Base-by-base conservation (phyloP, 2,797 vertebrate genomes). In the Moxostoma hubbsi region DNA sequence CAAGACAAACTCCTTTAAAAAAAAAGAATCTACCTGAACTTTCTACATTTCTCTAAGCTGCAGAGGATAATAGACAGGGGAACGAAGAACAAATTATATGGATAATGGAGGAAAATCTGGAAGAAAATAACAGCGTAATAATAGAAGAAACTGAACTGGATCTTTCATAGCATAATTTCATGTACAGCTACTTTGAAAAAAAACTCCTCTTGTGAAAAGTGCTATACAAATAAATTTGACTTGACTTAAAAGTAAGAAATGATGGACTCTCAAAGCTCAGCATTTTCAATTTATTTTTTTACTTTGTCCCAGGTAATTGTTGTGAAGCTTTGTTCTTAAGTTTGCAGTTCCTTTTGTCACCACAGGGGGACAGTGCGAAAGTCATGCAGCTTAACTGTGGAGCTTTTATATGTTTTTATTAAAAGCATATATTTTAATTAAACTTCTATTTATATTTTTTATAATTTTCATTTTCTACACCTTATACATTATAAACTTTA, bases 311-410 rank as follows among this genome's bases (percentile, higher is more conserved):
- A 65, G 81, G n/a, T 53, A 61, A 9, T 47, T 12, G 51, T 36
- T 70, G n/a, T n/a, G 57, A n/a, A 16, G 45, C 77, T 85, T 85
- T 83, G 77, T 85, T 85, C 80, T 83, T 15, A 16, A 9, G 1
- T 10, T 16, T 36, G 65, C 47, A 63, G 7, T 80, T 62, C 55
- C 62, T 16, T 9, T 15, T 71, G 15, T 63, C 18, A 71, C 84
- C 82, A 85, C 84, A 58, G 13, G 82, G 80, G 75, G 73, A 70
- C 82, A 71, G 12, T n/a, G 6, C 7, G 3, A 46, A 16, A 12
- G 15, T 10, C 46, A 12, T 61, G 4, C 36, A 36, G 36, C 36
- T 36, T 2, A 36, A 36, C 36, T 4, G 36, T 36, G 36, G 36
- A 36, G 36, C 36, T 61, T 57, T 4, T 54, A 57, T 62, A 5